Evolutionary conservation across 2,888 invertebrate genomes (phyloP).

Genomic region (Drosophila antonietae): DNA sequence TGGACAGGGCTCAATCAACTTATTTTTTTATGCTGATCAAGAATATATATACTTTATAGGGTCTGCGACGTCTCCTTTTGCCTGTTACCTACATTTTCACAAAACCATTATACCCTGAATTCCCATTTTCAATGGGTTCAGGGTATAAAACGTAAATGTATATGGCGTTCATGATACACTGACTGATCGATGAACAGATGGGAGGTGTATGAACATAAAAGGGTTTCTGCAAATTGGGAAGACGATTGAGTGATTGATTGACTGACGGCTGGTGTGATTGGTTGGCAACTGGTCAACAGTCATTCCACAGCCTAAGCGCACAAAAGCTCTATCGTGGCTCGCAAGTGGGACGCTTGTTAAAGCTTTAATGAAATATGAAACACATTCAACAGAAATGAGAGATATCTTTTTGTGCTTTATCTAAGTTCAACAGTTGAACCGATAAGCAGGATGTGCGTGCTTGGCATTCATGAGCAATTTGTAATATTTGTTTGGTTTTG

Average conservation of each 20-base stretch:
- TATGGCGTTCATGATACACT: neutral
- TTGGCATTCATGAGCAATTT: constrained; percentile 4
- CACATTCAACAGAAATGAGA: neutral
- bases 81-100: no score
- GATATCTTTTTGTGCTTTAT: neutral
- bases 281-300: neutral
- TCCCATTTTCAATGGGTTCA: no score
- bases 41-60: no score
- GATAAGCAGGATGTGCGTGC: constrained; percentile 1
- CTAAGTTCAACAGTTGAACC: neutral
- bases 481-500: neutral
- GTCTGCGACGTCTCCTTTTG: no score
- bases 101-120: no score
- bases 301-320: neutral
- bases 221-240: neutral
- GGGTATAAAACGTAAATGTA: neutral
- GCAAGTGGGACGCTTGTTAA: neutral
- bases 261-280: neutral
- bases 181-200: neutral
- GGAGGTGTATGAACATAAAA: neutral
- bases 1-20: no score
- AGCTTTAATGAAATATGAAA: neutral
- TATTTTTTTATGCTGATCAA: no score
- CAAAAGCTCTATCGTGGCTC: neutral
- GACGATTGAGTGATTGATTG: neutral